phyloP scores from a whole-genome alignment of 2,888 invertebrate genomes.

The Pediacus dermestoides region DNA sequence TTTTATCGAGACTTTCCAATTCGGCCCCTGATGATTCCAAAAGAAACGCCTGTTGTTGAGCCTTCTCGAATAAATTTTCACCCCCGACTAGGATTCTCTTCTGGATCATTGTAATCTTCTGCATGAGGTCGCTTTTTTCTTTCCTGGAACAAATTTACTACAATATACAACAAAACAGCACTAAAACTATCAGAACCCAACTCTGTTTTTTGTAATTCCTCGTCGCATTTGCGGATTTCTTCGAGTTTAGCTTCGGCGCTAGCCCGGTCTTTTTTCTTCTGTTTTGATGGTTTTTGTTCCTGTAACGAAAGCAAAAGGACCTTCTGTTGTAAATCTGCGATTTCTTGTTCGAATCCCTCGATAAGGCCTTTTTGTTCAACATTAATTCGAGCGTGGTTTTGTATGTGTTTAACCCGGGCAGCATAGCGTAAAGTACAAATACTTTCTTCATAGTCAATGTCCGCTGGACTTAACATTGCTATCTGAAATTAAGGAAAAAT shows the following conservation, averaged over 20 bases:
- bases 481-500: slow-evolving; percentile 61
- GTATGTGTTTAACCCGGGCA: slow-evolving; percentile 95
- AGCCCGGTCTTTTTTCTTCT: slow-evolving; percentile 32
- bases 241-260: slow-evolving; percentile 32
- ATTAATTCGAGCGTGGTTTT: slow-evolving; percentile 93
- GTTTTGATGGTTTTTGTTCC: slow-evolving; percentile 35
- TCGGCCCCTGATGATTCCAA: slow-evolving; percentile 84
- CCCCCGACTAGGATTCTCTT: slow-evolving; percentile 97
- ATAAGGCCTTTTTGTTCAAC: slow-evolving; percentile 96
- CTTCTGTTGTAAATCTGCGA: slow-evolving; percentile 73
- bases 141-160: slow-evolving; percentile 44
- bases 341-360: slow-evolving; percentile 94
- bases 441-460: slow-evolving; percentile 94
- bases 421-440: slow-evolving; percentile 96
- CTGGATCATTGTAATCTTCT: slow-evolving; percentile 85
- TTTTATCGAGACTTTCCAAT: slow-evolving; percentile 70
- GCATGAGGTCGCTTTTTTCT: slow-evolving; percentile 78
- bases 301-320: slow-evolving; percentile 36
- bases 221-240: slow-evolving; percentile 40
- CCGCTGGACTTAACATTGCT: slow-evolving; percentile 96
- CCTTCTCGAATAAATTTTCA: slow-evolving; percentile 95
- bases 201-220: slow-evolving; percentile 46
- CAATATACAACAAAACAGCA: slow-evolving; percentile 15
- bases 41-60: slow-evolving; percentile 86
- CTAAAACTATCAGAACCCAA: slow-evolving; percentile 29